A percentile compares a stretch with the other conserved stretches of the same genome.
Evolutionary conservation across 2,113 vertebrate genomes (phyloP).

Genomic region (Aphelocoma coerulescens): DNA sequence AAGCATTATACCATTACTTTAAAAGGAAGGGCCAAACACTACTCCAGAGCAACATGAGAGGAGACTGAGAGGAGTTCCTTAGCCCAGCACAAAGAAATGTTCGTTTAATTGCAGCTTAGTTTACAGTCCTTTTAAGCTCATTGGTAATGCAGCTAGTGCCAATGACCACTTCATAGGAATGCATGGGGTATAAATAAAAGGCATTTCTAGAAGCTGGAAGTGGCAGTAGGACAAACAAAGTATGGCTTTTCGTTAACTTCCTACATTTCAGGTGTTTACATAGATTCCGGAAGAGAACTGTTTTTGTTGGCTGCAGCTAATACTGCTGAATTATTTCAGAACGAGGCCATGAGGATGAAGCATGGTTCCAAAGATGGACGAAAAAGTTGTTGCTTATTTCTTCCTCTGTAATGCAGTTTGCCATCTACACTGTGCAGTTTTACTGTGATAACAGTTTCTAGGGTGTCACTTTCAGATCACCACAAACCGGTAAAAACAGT

Average conservation of each 20-base stretch:
- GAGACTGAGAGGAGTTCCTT: neutral
- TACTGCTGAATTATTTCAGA: neutral
- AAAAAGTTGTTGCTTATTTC: neutral
- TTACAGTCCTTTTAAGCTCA: neutral
- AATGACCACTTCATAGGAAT: neutral
- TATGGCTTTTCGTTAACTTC: neutral
- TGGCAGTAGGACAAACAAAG: neutral
- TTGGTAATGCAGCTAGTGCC: neutral
- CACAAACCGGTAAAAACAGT: neutral
- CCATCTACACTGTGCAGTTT: neutral
- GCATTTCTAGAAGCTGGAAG: neutral
- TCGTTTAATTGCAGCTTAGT: constrained; percentile 14
- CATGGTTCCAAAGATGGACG: neutral
- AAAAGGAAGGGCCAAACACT: neutral
- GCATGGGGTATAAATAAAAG: neutral
- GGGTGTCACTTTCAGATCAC: neutral
- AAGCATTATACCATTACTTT: neutral
- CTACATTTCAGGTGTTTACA: neutral
- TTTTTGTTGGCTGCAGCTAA: neutral
- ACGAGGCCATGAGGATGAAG: neutral
- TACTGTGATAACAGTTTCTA: neutral
- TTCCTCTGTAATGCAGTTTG: neutral
- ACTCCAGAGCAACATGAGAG: neutral
- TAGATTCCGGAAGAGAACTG: neutral
- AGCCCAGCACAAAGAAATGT: neutral